A percentile compares a stretch with the other conserved stretches of the same genome.
phyloP scores from a whole-genome alignment of 2,113 vertebrate species.

The Cephalophus harveyi region DNA sequence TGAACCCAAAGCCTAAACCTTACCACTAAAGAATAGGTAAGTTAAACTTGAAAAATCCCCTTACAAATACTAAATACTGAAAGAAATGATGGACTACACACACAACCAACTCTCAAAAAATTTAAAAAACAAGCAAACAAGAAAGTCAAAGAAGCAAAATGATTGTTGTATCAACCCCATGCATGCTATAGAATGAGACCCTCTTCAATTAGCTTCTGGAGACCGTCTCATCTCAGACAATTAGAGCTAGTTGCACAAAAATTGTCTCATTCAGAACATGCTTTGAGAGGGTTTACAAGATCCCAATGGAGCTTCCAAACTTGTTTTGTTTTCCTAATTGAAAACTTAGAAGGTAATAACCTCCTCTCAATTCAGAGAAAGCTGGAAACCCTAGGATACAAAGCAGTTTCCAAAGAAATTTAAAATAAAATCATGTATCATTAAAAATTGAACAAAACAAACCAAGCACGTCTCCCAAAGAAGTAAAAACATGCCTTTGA shows the following conservation, averaged over 20 bases:
- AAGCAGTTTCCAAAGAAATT: slow-evolving; percentile 68
- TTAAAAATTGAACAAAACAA: slow-evolving; percentile 71
- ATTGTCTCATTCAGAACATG: slow-evolving; percentile 69
- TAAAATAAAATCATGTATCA: slow-evolving; percentile 70
- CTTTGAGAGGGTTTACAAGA: slow-evolving; percentile 69
- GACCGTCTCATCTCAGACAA: slow-evolving; percentile 63
- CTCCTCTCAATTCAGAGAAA: slow-evolving; percentile 63
- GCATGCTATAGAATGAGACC: slow-evolving; percentile 21
- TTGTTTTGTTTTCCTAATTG: slow-evolving; percentile 75
- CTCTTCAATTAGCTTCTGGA: slow-evolving; percentile 58
- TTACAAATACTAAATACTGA: not conserved
- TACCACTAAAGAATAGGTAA: not conserved
- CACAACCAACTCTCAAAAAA: not conserved
- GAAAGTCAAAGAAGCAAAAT: slow-evolving; percentile 14
- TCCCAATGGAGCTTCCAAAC: slow-evolving; percentile 70
- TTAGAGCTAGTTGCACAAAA: slow-evolving; percentile 68
- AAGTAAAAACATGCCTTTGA: slow-evolving; percentile 62
- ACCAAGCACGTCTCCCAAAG: slow-evolving; percentile 9
- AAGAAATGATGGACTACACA: not conserved
- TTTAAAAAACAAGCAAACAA: not conserved
- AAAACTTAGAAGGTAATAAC: slow-evolving; percentile 75
- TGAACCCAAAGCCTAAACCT: not conserved
- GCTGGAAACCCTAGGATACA: slow-evolving; percentile 64
- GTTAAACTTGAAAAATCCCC: not conserved
- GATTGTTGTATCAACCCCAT: not conserved